Evolutionary conservation across 2,113 vertebrate genomes (phyloP).

Genomic region (Urocolius indicus): DNA sequence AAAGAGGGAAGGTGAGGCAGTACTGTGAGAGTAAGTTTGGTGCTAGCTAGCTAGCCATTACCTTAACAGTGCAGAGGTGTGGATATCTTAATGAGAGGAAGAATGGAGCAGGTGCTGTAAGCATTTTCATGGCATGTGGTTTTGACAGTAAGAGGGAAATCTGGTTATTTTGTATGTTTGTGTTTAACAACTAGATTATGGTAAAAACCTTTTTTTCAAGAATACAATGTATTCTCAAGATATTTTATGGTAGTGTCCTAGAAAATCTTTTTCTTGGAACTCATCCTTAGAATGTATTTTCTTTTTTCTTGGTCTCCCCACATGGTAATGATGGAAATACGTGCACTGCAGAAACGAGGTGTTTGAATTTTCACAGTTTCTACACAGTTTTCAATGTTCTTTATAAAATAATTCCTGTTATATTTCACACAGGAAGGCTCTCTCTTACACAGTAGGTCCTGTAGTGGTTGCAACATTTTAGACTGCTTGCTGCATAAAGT

Average conservation of each 20-base stretch:
- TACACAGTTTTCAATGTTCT: neutral
- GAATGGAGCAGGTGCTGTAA: neutral
- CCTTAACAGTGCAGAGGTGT: neutral
- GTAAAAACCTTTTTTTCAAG: neutral
- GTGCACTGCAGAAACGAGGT: neutral
- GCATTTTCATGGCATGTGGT: neutral
- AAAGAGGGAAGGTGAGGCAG: neutral
- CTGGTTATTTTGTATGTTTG: neutral
- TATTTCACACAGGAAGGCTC: neutral
- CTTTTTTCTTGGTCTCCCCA: neutral
- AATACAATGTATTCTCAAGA: neutral
- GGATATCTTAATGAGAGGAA: neutral
- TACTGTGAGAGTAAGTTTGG: neutral
- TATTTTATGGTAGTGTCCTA: neutral
- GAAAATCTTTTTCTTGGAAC: slow-evolving; percentile 26
- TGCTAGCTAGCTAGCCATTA: neutral
- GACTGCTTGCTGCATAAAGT: neutral
- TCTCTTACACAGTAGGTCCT: neutral
- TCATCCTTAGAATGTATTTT: slow-evolving; percentile 15
- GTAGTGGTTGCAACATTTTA: neutral
- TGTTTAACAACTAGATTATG: neutral
- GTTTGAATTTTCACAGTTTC: slow-evolving; percentile 10
- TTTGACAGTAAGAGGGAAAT: neutral
- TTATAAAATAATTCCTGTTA: neutral
- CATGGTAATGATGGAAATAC: slow-evolving; percentile 28